Evolutionary conservation across 2,113 vertebrate species (phyloP), one percentile per base, ranked within the genome.

Genomic region (Eurystomus gularis): DNA sequence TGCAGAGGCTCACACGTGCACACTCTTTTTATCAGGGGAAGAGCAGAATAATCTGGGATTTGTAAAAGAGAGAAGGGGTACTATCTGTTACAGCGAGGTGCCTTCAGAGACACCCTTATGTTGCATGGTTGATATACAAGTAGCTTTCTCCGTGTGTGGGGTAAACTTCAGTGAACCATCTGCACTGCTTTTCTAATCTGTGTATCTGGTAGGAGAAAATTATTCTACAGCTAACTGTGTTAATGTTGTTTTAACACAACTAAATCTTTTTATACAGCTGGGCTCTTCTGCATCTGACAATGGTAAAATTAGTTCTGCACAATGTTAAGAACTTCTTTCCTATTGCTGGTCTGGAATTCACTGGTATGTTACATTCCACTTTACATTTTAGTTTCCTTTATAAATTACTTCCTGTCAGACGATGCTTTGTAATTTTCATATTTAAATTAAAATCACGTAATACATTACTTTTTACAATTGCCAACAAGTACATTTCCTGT

Each of bases 291-390:
- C 99, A 99, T 90, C 96, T 99, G 97, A 99, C 98, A 68, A 99
- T 99, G 99, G 98, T 99, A 77, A 99, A 99, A 97, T 97, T 99
- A 93, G 98, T 98, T 93, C 98, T 99, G 96, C 98, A 99, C 94
- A 99, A 99, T 58, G 96, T 99, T 72, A 99, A 99, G 98, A 99
- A 98, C 92, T 99, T 99, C 97, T 99, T 99, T 85, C 99, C 99
- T 60, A 98, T 99, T 88, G 98, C 99, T 92, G 99, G 99, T 81
- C 97, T 99, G 33, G 99, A 99, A 97, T 98, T 99, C 64, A 97
- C 98, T 72, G 99, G 99, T 99, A 98, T 3, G 97, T 92, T 93
- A 93, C 86, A 61, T 84, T 37, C 26, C 60, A 13, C 33, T 60
- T 71, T 80, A 17, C 7, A 0, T 88, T 86, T 80, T 61, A 44